Base-by-base conservation (phyloP, 2,113 vertebrate species). In the Salvelinus alpinus region DNA sequence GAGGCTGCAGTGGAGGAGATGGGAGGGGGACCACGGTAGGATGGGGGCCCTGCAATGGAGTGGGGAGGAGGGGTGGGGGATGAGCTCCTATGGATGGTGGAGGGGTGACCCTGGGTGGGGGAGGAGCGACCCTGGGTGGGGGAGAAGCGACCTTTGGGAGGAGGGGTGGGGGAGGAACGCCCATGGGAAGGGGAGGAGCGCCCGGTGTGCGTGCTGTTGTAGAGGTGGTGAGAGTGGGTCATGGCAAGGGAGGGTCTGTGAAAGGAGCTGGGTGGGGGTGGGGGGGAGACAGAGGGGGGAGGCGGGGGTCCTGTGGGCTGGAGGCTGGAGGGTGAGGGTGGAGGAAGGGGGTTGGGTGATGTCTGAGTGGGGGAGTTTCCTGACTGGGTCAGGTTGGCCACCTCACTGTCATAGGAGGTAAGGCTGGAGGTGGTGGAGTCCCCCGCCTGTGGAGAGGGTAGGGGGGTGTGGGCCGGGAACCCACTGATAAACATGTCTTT, bases 361-460 rank as follows among this genome's bases (percentile, higher is more conserved):
- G 87, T 88, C 22, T 91, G 82, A 7, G 91, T 92, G 2, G 93
- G 93, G 0, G 93, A 94, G 1, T 79, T 90, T 24, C 88, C 91
- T 0, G 94, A 94, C 85, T 96, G 96, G 60, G 96, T 97, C 74
- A 97, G 86, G 34, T 95, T 96, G 27, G 96, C 96, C 77, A 96
- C 96, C 85, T 97, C 96, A 2, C 96, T 97, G 88, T 97, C 96
- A 2, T 97, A 97, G 14, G 96, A 96, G 0, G 96, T 96, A 77
- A 97, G 92, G 89, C 96, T 97, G 44, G 96, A 97, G 4, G 95
- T 91, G 0, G 96, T 96, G 79, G 96, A 97, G 89, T 97, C 96
- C 31, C 95, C 92, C 3, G 95, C 82, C 78, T 96, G 92, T 0
- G 95, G 93, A 2, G 93, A 94, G 20, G 93, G 90, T 38, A 89